Base-by-base conservation (phyloP, 30 jellyfish, hydroid and myxozoan species). In the Aurelia aurita region DNA sequence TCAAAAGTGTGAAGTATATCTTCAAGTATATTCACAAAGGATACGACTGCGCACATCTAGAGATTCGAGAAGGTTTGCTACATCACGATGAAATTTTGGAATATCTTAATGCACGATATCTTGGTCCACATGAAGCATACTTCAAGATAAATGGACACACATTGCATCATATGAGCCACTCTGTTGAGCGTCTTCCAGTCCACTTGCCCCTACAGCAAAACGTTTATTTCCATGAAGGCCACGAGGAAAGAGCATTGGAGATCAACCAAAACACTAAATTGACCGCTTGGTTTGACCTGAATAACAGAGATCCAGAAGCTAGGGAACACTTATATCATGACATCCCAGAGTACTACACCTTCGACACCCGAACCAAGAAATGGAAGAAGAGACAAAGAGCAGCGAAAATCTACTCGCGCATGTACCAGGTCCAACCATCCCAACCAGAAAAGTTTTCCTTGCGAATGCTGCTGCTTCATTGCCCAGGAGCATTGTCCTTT, bases 1-100 rank as follows among this genome's bases (percentile, higher is more conserved):
- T 89, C 78, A 46, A 54, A 26, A 53, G 80, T 72, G 96, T 83
- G 9, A 84, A 85, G 58, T 90, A 90, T 68, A 58, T 90, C 27
- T 85, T 19, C 84, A 90, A 90, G 66, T 90, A 90, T 59, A 75
- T 90, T 13, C n/a, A n/a, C n/a, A 74, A 90, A 58, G 97, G 97
- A 6, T 49, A 74, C 74, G 96, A 84, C 51, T 21, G 80, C 13
- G 88, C 96, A 55, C 7, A 53, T 1, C 64, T 2, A 3, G 13
- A 53, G 2, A 5, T 53, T 53, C 4, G 8, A 20, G 23, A 53
- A 20, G 3, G 59, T 47, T 10, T 16, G 13, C 10, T 47, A 8
- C 13, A 47, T 8, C 59, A 47, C 16, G 59, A 47, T 16, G 59
- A 47, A 16, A 47, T 47, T 47, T 16, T 47, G 13, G 10, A 47